Percentiles rank a stretch among this genome's conserved stretches.
These are phyloP conservation scores for Ondatra zibethicus DNA, from an alignment of 2,113 vertebrate genomes.

Conservation along the genomic window DNA sequence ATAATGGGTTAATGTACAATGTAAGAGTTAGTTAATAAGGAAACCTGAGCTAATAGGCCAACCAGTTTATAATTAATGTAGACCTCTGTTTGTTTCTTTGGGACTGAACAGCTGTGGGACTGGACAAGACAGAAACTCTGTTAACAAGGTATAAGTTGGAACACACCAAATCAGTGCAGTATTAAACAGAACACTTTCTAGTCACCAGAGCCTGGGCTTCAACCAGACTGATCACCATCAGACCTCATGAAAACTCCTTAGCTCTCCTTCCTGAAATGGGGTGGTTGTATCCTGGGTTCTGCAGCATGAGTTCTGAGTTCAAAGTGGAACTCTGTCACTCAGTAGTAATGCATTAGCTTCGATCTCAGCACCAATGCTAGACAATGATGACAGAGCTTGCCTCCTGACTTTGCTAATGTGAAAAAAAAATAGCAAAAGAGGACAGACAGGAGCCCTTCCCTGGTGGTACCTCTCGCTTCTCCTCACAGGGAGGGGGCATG, in stretches of 20 bases:
- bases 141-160: not conserved
- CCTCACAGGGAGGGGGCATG: fast-evolving
- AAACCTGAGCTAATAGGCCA: no score
- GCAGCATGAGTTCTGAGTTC: not conserved
- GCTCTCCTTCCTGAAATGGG: fast-evolving
- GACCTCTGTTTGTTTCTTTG: no score
- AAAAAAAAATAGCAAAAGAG: fast-evolving
- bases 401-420: fast-evolving
- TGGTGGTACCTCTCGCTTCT: not conserved
- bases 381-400: fast-evolving
- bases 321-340: not conserved
- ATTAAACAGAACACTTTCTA: not conserved
- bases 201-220: not conserved
- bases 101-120: no score
- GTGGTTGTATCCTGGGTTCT: not conserved
- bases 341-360: fast-evolving
- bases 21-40: no score
- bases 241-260: not conserved
- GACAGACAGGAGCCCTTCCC: fast-evolving
- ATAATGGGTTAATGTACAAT: no score
- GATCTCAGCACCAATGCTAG: no score
- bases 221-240: fast-evolving
- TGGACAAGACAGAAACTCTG: no score
- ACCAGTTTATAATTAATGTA: no score
- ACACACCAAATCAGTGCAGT: not conserved